Conservation (phyloP, 2,797 vertebrate genomes). For the Scolopax rusticola region DNA sequence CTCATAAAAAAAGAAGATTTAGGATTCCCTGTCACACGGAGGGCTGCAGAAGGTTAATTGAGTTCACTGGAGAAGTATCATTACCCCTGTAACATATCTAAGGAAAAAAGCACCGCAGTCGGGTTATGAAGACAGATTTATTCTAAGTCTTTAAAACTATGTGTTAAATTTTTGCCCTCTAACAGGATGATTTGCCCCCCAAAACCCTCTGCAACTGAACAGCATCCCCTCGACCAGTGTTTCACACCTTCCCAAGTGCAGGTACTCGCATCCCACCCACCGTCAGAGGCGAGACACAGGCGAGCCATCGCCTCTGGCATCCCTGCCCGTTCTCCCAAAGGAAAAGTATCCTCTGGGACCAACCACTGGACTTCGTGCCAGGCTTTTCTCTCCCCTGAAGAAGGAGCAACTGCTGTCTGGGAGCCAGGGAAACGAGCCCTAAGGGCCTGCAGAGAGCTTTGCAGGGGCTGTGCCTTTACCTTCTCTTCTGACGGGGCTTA, state of each 20-base stretch:
- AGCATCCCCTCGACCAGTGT: accelerated
- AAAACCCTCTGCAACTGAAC: neutral
- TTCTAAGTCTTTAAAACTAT: slow-evolving; percentile 26
- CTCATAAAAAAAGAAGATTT: slow-evolving; percentile 58
- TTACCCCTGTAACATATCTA: slow-evolving; percentile 40
- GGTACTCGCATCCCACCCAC: neutral
- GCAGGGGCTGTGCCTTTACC: neutral
- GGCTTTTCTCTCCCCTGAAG: neutral
- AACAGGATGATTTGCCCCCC: neutral
- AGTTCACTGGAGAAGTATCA: slow-evolving; percentile 60
- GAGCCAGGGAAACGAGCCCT: accelerated
- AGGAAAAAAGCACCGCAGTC: slow-evolving; percentile 13
- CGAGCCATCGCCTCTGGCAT: neutral
- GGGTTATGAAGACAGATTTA: slow-evolving; percentile 48
- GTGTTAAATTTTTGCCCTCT: slow-evolving; percentile 22
- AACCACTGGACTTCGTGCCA: neutral
- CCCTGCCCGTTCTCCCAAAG: neutral
- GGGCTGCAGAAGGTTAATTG: slow-evolving; percentile 65
- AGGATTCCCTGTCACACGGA: slow-evolving; percentile 16
- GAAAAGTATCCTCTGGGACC: neutral
- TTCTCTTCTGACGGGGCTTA: neutral
- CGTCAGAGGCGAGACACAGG: accelerated
- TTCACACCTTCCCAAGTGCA: accelerated
- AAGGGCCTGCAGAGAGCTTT: neutral
- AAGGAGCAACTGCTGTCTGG: neutral